Base-by-base conservation (phyloP, 2,888 invertebrate genomes). In the Acleris laterana region DNA sequence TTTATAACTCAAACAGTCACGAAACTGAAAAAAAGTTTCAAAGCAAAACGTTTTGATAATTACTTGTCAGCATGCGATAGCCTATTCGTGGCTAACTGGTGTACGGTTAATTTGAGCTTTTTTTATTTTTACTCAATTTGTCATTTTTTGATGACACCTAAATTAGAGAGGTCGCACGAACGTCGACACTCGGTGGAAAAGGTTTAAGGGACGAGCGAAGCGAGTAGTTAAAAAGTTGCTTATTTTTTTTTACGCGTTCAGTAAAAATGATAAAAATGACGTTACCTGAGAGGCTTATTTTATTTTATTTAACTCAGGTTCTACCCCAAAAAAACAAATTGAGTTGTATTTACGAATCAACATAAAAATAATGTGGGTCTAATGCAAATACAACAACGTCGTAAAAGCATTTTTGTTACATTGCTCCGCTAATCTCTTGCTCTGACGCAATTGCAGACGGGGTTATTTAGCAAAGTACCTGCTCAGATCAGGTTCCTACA, bases 51-150 rank as follows among this genome's bases (percentile, higher is more conserved):
- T 81, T 88, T 85, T 88, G 85, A 91, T 93, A 93, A 93, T 93
- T 93, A 93, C 88, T 91, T 89, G 85, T 80, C 88, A 88, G 83
- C 93, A 93, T 93, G 93, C 93, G 89, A 93, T 88, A 90, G 89
- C 91, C 90, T 92, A 88, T 90, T 88, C 80, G 84, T 80, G 80
- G 78, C 79, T 79, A 78, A 74, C 77, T 65, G 77, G 81, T 75
- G 66, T 61, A 66, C 79, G 80, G 78, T 87, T 89, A 85, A 88
- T 89, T 89, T 80, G 79, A 68, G 76, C 79, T 88, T 90, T 88
- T 87, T 89, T 87, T 52, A 59, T 64, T 88, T 87, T 81, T 71
- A 80, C 66, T 80, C 81, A 84, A 90, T 90, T 89, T 89, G 89
- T 90, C 90, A 90, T 90, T 89, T 88, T 79, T 87, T 90, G 90